Percentiles rank a stretch among this genome's conserved stretches.
Evolutionary conservation across 2,888 invertebrate genomes (phyloP).

Genomic region (Hypsopygia costalis): DNA sequence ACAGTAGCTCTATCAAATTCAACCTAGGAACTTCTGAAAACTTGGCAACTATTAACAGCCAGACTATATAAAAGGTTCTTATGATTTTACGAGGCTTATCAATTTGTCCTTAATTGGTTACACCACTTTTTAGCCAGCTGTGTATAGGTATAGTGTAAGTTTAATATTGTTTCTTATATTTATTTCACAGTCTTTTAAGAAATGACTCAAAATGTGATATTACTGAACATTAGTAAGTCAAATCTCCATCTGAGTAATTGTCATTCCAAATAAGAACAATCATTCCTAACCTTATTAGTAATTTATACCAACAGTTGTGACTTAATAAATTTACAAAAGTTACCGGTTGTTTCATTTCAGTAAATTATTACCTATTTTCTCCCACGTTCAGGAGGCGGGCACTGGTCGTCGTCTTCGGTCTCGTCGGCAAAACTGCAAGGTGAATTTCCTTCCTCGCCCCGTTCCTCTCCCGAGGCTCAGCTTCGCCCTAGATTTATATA

Average conservation of each 20-base stretch:
- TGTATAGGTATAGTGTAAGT: too few relatives aligned
- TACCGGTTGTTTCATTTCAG: constrained; percentile 52
- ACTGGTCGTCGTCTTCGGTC: constrained; percentile 2
- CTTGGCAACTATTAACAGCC: too few relatives aligned
- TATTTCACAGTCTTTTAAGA: neutral
- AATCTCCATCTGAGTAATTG: neutral
- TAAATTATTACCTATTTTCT: constrained; percentile 13
- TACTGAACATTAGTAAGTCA: neutral
- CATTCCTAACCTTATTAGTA: constrained; percentile 15
- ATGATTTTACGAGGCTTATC: too few relatives aligned
- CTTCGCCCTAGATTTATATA: constrained; percentile 14
- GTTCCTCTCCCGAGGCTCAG: constrained; percentile 12
- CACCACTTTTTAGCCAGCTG: too few relatives aligned
- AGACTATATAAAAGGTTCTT: too few relatives aligned
- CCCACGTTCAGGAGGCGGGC: constrained; percentile 16
- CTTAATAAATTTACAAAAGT: constrained; percentile 50
- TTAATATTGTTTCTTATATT: too few relatives aligned
- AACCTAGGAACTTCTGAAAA: too few relatives aligned
- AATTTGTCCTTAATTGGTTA: too few relatives aligned
- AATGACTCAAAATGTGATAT: neutral
- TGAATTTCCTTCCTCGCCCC: constrained; percentile 15
- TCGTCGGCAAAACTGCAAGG: constrained; percentile 1
- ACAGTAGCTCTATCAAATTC: too few relatives aligned
- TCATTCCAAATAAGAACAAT: neutral
- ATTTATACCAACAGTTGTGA: constrained; percentile 17